Conservation (phyloP, 2,113 vertebrate genomes). For the Tylochromis polylepis region DNA sequence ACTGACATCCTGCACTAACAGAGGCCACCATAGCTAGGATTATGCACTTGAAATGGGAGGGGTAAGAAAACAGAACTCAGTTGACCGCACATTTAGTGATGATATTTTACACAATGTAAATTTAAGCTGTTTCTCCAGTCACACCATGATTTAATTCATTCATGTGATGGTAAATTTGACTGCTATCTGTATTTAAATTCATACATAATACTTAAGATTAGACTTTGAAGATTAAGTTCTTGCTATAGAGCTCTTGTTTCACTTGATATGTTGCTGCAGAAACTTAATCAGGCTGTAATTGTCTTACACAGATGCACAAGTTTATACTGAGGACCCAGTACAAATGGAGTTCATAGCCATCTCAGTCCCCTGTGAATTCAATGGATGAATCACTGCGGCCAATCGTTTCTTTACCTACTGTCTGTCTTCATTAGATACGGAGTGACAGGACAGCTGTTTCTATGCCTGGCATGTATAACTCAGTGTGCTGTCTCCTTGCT, state of each 20-base stretch:
- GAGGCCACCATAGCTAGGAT: not conserved
- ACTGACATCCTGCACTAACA: not conserved
- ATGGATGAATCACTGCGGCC: constrained; percentile 47
- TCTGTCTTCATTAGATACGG: constrained; percentile 56
- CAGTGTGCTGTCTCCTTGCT: constrained; percentile 18
- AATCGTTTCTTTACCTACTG: constrained; percentile 62
- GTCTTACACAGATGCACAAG: not conserved
- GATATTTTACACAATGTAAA: not conserved
- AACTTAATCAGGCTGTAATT: constrained; percentile 38
- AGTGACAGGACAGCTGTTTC: constrained; percentile 55
- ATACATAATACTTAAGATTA: not conserved
- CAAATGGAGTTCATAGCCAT: constrained; percentile 31
- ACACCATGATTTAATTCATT: not conserved
- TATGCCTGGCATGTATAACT: constrained; percentile 49
- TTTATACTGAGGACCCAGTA: not conserved
- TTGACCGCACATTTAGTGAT: not conserved
- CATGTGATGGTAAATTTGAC: not conserved
- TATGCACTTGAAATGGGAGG: not conserved
- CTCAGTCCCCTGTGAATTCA: not conserved
- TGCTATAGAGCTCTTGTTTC: not conserved
- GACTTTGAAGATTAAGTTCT: constrained; percentile 4
- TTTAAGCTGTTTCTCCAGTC: not conserved
- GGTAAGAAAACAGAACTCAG: not conserved
- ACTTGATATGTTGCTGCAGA: constrained; percentile 32
- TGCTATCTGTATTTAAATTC: not conserved